A percentile compares a stretch with the other conserved stretches of the same genome.
phyloP scores from a whole-genome alignment of 2,113 vertebrate genomes.

The Ifrita kowaldi region DNA sequence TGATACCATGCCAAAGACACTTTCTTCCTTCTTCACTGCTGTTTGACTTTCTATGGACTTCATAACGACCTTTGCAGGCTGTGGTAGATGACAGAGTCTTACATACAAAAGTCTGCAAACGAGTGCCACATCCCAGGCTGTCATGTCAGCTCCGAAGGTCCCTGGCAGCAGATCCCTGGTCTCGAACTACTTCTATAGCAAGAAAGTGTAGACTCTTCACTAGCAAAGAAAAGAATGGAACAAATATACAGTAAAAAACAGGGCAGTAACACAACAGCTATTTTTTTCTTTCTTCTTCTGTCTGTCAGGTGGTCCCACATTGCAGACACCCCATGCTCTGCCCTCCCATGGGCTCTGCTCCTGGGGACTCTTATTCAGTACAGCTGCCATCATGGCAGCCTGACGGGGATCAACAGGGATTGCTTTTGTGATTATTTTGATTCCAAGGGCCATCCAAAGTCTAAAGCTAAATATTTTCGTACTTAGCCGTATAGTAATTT shows the following conservation, averaged over 20 bases:
- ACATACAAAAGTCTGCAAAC: background rate
- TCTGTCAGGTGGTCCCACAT: background rate
- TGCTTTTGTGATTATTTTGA: background rate
- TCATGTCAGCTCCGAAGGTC: background rate
- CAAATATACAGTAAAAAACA: background rate
- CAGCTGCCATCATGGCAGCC: background rate
- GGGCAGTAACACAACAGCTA: background rate
- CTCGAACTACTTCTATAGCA: background rate
- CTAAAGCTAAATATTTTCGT: background rate
- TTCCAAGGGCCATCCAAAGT: background rate
- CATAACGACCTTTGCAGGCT: constrained; percentile 19
- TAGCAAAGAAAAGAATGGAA: background rate
- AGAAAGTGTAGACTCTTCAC: background rate
- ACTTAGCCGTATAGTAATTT: background rate
- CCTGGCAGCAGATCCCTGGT: constrained; percentile 15
- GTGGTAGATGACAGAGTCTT: background rate
- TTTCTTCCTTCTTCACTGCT: constrained; percentile 20
- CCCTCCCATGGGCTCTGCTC: background rate
- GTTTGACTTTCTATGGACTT: constrained; percentile 24
- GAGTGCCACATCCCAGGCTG: background rate
- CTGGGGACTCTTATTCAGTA: background rate
- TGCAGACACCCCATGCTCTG: background rate
- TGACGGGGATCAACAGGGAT: background rate
- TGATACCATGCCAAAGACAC: constrained; percentile 43
- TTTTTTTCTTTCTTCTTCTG: background rate